Evolutionary conservation across 2,888 invertebrate genomes (phyloP).

Genomic region (Drosophila sordidula): DNA sequence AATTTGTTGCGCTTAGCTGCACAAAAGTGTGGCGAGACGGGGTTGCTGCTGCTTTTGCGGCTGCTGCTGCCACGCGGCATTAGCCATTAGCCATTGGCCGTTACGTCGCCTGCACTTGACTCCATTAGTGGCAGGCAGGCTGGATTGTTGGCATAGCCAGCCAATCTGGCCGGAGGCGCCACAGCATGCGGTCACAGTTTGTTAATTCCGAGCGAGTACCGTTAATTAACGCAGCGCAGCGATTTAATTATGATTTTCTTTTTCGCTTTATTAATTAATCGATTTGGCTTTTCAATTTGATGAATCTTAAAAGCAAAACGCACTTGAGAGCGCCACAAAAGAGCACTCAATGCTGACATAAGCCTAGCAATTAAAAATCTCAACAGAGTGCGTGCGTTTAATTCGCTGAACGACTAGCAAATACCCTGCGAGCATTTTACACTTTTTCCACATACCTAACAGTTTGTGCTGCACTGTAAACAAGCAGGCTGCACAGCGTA

Average conservation of each 20-base stretch:
- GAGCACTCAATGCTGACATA: conserved; percentile 34
- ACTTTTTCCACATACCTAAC: background rate
- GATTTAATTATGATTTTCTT: conserved; percentile 59
- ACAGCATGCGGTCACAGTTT: conserved; percentile 74
- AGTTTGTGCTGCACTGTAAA: conserved; percentile 68
- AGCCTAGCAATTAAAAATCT: background rate
- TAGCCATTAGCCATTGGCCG: conserved; percentile 52
- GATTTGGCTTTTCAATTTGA: conserved; percentile 28
- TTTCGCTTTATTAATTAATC: conserved; percentile 55
- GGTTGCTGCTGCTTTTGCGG: conserved; percentile 11
- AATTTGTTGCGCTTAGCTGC: conserved; percentile 78
- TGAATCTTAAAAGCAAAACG: conserved; percentile 52
- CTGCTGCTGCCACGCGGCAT: conserved; percentile 40
- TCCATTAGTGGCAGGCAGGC: conserved; percentile 46
- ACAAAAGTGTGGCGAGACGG: conserved; percentile 31
- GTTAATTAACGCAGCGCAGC: conserved; percentile 70
- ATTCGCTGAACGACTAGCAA: conserved; percentile 5
- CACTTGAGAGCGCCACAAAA: conserved; percentile 45
- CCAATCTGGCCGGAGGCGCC: conserved; percentile 43
- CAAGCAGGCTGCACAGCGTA: conserved; percentile 42
- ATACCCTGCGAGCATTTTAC: conserved; percentile 18
- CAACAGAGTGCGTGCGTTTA: background rate
- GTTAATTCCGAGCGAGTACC: conserved; percentile 64
- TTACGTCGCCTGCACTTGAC: conserved; percentile 73
- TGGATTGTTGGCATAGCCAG: background rate